These are phyloP conservation scores for Megathymus violae DNA, from an alignment of 1,140 invertebrate species.

Conservation along the genomic window DNA sequence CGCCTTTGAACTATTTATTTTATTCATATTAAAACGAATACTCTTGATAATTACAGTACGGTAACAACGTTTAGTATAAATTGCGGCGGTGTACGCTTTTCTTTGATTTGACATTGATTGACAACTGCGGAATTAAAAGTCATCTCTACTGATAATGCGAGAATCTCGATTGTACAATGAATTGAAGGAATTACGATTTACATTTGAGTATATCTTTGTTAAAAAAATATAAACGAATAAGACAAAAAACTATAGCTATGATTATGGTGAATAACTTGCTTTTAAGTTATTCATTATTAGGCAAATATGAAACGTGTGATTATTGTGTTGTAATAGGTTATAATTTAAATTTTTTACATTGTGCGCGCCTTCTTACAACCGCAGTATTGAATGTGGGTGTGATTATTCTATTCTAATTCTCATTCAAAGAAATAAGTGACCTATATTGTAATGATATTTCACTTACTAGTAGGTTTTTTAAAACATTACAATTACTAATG, in stretches of 20 bases:
- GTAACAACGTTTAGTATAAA: slow-evolving; percentile 26
- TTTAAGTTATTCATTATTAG: neutral
- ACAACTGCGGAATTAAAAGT: slow-evolving; percentile 43
- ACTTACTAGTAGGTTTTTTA: neutral
- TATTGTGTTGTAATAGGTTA: neutral
- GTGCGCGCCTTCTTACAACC: neutral
- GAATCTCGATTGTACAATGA: too few species aligned
- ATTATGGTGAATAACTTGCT: neutral
- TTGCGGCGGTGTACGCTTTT: neutral
- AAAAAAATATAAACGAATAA: neutral
- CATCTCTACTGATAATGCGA: neutral
- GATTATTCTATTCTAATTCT: neutral
- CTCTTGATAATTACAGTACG: slow-evolving; percentile 31
- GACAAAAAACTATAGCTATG: neutral
- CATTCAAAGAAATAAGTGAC: neutral
- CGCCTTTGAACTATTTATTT: slow-evolving; percentile 47
- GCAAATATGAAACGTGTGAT: neutral
- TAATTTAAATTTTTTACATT: neutral
- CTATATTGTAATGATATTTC: neutral
- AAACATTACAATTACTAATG: too few species aligned
- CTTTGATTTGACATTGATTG: slow-evolving; percentile 43
- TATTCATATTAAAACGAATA: slow-evolving; percentile 41
- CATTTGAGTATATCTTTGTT: too few species aligned
- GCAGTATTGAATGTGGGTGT: neutral
- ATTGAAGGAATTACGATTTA: too few species aligned